These are phyloP conservation scores for Cacoxenus indagator DNA, from an alignment of 2,888 invertebrate genomes.

Conservation along the genomic window DNA sequence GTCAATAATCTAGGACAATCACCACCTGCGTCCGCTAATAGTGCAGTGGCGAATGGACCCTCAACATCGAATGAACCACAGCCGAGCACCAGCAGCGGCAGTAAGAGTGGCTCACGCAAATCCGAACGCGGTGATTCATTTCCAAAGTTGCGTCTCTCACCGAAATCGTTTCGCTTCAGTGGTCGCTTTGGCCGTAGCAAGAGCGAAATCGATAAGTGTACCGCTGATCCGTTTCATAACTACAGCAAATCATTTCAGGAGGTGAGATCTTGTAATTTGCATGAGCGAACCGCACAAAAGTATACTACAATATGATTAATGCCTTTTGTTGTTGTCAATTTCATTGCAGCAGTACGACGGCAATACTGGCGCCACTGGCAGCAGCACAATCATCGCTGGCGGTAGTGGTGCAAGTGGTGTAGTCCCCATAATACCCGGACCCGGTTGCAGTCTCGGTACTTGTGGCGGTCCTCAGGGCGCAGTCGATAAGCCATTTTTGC, in stretches of 20 bases:
- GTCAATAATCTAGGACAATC: slow-evolving; percentile 60
- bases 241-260: slow-evolving; percentile 70
- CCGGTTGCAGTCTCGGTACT: slow-evolving; percentile 43
- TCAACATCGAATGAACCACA: slow-evolving; percentile 20
- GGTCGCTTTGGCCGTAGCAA: slow-evolving; percentile 70
- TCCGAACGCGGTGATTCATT: slow-evolving; percentile 69
- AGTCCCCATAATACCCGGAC: slow-evolving; percentile 27
- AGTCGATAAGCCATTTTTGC: slow-evolving; percentile 86
- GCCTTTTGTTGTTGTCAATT: not conserved
- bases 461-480: slow-evolving; percentile 77
- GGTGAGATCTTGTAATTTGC: no score
- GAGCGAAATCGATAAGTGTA: slow-evolving; percentile 68
- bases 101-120: slow-evolving; percentile 51
- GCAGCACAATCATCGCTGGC: slow-evolving; percentile 73
- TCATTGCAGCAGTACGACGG: slow-evolving; percentile 43
- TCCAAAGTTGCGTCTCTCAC: slow-evolving; percentile 67
- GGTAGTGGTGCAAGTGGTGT: slow-evolving; percentile 67
- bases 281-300: not conserved
- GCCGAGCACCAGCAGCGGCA: slow-evolving; percentile 16
- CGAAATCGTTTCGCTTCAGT: slow-evolving; percentile 69
- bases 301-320: not conserved
- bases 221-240: slow-evolving; percentile 65
- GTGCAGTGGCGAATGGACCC: slow-evolving; percentile 33
- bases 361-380: slow-evolving; percentile 24
- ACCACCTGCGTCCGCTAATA: slow-evolving; percentile 46